Evolutionary conservation across 2,113 vertebrate species (phyloP).

Genomic region (Ctenomys sociabilis): DNA sequence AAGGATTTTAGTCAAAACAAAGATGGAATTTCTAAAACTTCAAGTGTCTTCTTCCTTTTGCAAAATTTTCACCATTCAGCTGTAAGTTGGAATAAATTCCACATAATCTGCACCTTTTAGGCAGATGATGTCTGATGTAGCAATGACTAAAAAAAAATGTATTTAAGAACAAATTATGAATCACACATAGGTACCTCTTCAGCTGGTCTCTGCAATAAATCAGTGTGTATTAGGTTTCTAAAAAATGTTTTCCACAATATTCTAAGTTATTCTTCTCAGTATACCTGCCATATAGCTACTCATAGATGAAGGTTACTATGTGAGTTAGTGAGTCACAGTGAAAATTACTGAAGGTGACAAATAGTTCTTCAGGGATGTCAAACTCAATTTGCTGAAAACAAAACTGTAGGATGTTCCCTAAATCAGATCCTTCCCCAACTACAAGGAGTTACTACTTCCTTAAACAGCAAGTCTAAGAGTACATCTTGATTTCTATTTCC

Average conservation of each 20-base stretch:
- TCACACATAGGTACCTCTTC: background rate
- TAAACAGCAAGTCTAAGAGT: background rate
- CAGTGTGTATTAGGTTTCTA: background rate
- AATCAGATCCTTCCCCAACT: background rate
- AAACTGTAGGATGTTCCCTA: background rate
- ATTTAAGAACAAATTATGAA: background rate
- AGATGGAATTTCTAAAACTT: background rate
- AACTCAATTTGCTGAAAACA: background rate
- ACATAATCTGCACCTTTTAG: background rate
- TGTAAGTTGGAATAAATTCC: background rate
- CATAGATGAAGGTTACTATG: background rate
- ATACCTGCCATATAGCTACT: background rate
- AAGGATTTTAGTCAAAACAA: background rate
- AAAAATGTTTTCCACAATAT: background rate
- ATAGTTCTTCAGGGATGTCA: background rate
- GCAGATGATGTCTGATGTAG: background rate
- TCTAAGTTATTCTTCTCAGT: background rate
- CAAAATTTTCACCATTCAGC: background rate
- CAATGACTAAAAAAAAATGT: background rate
- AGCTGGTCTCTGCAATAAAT: background rate
- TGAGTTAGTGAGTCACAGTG: background rate
- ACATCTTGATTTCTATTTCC: background rate
- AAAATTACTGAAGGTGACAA: conserved; percentile 25
- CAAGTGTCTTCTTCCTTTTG: background rate
- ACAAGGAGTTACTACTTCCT: background rate